Percentiles rank a stretch among this genome's conserved stretches.
Evolutionary conservation across 2,113 vertebrate species (phyloP).

Genomic region (Rhodinocichla rosea): DNA sequence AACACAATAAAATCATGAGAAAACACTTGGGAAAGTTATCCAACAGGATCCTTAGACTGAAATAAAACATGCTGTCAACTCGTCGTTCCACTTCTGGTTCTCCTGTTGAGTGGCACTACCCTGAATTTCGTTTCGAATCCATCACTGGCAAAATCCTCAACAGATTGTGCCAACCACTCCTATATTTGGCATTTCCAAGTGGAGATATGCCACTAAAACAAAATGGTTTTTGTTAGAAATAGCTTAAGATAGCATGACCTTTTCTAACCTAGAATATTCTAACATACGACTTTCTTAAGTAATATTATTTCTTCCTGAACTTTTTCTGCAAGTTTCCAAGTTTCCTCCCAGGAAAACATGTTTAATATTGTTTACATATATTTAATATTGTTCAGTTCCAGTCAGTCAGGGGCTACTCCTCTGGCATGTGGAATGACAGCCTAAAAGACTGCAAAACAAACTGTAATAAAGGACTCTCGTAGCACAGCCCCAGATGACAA

Average conservation of each 20-base stretch:
- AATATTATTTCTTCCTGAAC: not conserved
- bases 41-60: not conserved
- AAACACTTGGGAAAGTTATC: conserved; percentile 3
- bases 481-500: not conserved
- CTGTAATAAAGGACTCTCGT: not conserved
- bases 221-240: not conserved
- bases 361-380: not conserved
- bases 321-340: not conserved
- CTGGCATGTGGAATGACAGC: not conserved
- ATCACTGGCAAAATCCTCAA: not conserved
- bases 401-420: not conserved
- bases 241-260: not conserved
- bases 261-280: not conserved
- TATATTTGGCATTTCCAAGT: not conserved
- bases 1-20: not conserved
- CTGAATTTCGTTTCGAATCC: not conserved
- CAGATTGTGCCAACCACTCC: not conserved
- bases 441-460: not conserved
- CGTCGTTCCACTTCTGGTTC: not conserved
- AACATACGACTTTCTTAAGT: not conserved
- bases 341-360: not conserved
- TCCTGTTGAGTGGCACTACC: not conserved
- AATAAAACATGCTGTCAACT: not conserved
- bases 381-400: not conserved
- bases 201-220: not conserved